phyloP scores from a whole-genome alignment of 2,797 vertebrate species.

The Ispidina lecontei region DNA sequence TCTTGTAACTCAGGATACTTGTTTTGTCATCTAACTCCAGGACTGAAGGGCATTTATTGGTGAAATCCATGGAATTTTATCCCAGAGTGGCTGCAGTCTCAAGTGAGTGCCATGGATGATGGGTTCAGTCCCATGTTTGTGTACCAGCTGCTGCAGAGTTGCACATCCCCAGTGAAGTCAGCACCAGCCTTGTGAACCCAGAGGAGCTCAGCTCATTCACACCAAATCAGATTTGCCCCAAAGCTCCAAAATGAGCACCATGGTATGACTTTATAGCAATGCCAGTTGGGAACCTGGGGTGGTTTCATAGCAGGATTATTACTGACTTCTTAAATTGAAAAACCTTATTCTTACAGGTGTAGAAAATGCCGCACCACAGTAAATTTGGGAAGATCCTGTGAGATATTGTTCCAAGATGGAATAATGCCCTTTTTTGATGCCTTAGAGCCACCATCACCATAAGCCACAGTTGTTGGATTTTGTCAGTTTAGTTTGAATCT shows the following conservation, averaged over 20 bases:
- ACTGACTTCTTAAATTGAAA: not conserved
- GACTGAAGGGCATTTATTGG: not conserved
- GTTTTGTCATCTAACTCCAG: not conserved
- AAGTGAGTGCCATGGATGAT: not conserved
- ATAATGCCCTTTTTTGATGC: not conserved
- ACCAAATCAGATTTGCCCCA: not conserved
- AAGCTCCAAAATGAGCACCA: accelerated
- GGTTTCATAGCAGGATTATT: not conserved
- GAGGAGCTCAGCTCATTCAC: accelerated
- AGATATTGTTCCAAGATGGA: not conserved
- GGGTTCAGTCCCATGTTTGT: not conserved
- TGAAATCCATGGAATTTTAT: not conserved
- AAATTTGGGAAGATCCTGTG: not conserved
- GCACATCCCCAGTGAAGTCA: not conserved
- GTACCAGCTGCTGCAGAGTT: not conserved
- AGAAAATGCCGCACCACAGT: not conserved
- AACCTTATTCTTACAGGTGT: not conserved
- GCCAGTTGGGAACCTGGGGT: not conserved
- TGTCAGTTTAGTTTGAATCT: not conserved
- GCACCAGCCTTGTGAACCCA: not conserved
- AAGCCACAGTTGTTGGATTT: not conserved
- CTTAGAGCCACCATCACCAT: not conserved
- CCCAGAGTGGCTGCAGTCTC: not conserved
- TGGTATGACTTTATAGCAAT: not conserved
- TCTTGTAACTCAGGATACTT: not conserved